Base-by-base conservation (phyloP, 2,797 vertebrate species). In the Lycodopsis pacificus region DNA sequence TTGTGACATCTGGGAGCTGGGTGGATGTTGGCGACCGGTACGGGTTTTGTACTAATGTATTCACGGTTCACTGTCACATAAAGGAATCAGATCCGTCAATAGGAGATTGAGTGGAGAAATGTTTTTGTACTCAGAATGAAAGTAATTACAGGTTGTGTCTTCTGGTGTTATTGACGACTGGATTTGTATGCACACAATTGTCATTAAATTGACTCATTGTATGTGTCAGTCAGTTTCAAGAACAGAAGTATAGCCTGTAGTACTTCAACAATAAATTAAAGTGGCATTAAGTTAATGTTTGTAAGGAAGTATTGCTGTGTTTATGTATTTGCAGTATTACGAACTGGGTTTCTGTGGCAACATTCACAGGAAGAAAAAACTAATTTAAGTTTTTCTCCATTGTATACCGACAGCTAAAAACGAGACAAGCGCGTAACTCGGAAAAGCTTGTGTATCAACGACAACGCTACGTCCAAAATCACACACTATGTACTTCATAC, bases 1-100 rank as follows among this genome's bases (percentile, higher is more conserved):
- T 93, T 93, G 88, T 82, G 89, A 90, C 93, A 68, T 83, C 58
- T 61, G 94, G 94, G 94, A 94, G 76, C 57, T 3, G 25, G 54
- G 57, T 40, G 79, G 80, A 86, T 69, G 75, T 79, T 77, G 64
- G 71, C 14, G 8, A 65, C 76, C 27, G 1, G 32, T 56, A 48
- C 42, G 12, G 59, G 77, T 70, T 85, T 83, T 48, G 69, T 68
- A 22, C 53, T 80, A 32, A 83, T 89, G 78, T 84, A 84, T 84
- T 76, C 5, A 2, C 1, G 75, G 70, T 87, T 87, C 83, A 79
- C 77, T 25, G 79, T 76, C 71, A 65, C 65, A 85, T 79, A 61
- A 74, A 88, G 70, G 74, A 83, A 84, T 91, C 77, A 72, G n/a
- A 85, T 69, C 71, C 13, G 67, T 92, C 92, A 76, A 94, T 91